phyloP scores from a whole-genome alignment of 2,113 vertebrate genomes.

The Aythya baeri region DNA sequence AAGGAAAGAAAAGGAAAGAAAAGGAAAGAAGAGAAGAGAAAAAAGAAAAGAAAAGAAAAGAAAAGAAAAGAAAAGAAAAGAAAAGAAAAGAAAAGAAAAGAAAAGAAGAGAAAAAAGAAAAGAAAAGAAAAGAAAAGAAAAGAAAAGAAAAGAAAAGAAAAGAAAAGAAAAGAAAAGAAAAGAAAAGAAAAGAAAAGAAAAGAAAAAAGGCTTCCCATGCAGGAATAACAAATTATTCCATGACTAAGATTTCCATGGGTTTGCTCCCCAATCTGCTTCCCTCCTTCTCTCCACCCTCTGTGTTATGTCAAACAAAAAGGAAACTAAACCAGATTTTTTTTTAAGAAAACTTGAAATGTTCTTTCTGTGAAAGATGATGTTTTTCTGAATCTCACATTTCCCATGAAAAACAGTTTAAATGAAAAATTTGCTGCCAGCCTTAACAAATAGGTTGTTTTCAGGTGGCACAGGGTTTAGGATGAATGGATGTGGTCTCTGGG shows the following conservation, averaged over 20 bases:
- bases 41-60: background rate
- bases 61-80: background rate
- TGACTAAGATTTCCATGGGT: background rate
- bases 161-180: background rate
- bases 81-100: background rate
- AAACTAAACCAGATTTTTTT: background rate
- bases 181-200: background rate
- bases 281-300: rapidly evolving
- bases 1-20: background rate
- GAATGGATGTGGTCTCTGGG: background rate
- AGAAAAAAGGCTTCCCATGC: background rate
- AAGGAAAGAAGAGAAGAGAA: too few relatives aligned
- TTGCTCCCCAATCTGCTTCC: background rate
- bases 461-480: background rate
- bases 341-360: background rate
- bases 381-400: background rate
- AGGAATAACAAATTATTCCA: background rate
- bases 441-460: conserved; percentile 24
- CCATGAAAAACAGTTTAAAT: background rate
- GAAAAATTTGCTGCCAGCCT: background rate
- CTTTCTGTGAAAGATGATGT: background rate
- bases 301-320: background rate
- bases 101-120: background rate
- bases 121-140: background rate
- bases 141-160: background rate